phyloP scores from a whole-genome alignment of 1,140 invertebrate genomes.

The Zaprionus ghesquierei region DNA sequence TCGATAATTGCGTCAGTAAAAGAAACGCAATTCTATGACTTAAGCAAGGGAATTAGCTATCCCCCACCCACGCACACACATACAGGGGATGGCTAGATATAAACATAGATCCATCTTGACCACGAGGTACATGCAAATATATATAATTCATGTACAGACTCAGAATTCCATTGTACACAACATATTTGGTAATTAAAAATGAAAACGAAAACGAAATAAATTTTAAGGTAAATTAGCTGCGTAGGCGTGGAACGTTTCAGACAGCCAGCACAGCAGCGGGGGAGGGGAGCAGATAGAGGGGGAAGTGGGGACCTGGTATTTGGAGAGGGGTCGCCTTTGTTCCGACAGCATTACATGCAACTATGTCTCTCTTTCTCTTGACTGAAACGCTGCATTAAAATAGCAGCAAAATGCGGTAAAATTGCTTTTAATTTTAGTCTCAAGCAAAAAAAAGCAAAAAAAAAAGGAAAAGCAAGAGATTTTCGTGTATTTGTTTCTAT shows the following conservation, averaged over 20 bases:
- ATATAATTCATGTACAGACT: constrained; percentile 38
- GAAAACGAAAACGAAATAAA: constrained; percentile 49
- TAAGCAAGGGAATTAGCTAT: constrained; percentile 10
- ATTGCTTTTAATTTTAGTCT: constrained; percentile 9
- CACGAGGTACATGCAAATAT: not conserved
- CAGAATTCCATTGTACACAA: constrained; percentile 39
- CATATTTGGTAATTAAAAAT: constrained; percentile 51
- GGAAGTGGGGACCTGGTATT: not conserved
- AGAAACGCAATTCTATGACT: constrained; percentile 32
- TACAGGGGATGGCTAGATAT: not conserved
- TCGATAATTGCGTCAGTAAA: constrained; percentile 68
- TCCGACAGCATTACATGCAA: constrained; percentile 61
- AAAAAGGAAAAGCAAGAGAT: too few relatives aligned
- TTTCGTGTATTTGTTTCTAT: constrained; percentile 8
- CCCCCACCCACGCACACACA: not conserved
- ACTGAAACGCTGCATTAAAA: constrained; percentile 45
- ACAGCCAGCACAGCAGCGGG: not conserved
- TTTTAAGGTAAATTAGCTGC: constrained; percentile 74
- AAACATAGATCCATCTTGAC: not conserved
- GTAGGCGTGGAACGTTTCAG: constrained; percentile 41
- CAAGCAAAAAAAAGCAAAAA: not conserved
- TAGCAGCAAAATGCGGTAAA: constrained; percentile 16
- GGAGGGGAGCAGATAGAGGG: not conserved
- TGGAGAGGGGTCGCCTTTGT: constrained; percentile 3
- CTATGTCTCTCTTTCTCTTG: constrained; percentile 13